Conservation (phyloP, 2,888 invertebrate species). For the Drosophila cracens region DNA sequence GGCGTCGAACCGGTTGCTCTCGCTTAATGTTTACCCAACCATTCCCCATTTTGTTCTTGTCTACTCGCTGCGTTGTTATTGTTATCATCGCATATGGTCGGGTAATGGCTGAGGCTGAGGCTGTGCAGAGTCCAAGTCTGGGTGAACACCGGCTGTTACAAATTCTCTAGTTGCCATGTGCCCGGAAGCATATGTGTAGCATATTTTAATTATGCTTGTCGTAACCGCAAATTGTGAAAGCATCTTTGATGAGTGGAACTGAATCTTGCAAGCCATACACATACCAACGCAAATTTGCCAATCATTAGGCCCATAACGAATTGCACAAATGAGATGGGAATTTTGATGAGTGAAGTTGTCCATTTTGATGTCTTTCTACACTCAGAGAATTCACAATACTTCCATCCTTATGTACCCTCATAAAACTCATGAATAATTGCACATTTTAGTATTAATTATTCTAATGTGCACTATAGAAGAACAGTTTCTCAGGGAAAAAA, state of each 20-base stretch:
- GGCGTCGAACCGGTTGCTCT: conserved; percentile 26
- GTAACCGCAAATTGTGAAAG: conserved; percentile 50
- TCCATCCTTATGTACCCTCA: background rate
- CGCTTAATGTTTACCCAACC: conserved; percentile 20
- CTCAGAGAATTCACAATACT: background rate
- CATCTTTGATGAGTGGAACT: conserved; percentile 30
- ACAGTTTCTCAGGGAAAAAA: background rate
- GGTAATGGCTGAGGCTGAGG: conserved; percentile 25
- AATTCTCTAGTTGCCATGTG: conserved; percentile 21
- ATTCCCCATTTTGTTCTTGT: conserved; percentile 21
- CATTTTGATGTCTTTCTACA: background rate
- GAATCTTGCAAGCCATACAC: conserved; percentile 12
- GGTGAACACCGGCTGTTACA: conserved; percentile 10
- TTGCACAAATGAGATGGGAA: background rate
- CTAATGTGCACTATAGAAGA: background rate
- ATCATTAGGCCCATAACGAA: background rate
- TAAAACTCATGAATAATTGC: conserved; percentile 1
- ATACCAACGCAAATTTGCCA: background rate
- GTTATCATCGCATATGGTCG: conserved; percentile 28
- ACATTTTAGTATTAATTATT: background rate
- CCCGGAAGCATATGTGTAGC: conserved; percentile 46
- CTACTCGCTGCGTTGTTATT: conserved; percentile 25
- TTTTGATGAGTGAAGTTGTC: background rate
- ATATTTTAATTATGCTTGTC: conserved; percentile 67
- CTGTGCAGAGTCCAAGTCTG: conserved; percentile 14